Evolutionary conservation across 1,140 invertebrate genomes (phyloP), one percentile per base, ranked within the genome.

Genomic region (Orchesella cincta): DNA sequence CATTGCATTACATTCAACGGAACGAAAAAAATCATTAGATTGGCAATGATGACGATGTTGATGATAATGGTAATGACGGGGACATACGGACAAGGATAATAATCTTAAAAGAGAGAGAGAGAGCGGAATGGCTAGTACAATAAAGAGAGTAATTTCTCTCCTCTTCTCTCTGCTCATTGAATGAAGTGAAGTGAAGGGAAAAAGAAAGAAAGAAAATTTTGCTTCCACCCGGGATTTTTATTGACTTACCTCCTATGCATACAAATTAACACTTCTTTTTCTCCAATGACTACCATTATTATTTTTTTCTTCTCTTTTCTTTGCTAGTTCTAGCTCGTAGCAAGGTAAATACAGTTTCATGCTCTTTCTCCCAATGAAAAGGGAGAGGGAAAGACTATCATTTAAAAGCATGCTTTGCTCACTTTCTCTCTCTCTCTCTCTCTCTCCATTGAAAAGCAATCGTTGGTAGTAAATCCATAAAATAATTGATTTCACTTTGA

Each of bases 401-500:
- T 46, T 46, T 46, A 5, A 46, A 18, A 8, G 5, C 39, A 46
- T 46, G n/a, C 39, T 46, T 18, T 46, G 39, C 18, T 5, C 18
- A 18, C 39, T 18, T 8, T 46, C 5, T 18, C 5, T 46, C 5
- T 8, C 5, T 46, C 39, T 46, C 39, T 46, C 39, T 5, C n/a
- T 8, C 5, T 46, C 39, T 46, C 18, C 39, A 46, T 46, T 46
- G 39, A 46, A 46, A 46, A 46, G 39, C 39, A 46, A 46, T 46
- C 39, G 39, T 46, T 14, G 39, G 20, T 46, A 46, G 20, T 14
- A 57, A 57, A 57, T 57, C 52, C 23, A 57, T 57, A 57, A 57
- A 57, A 57, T 57, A 57, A 57, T 57, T n/a, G 52, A 57, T 57
- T 57, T 57, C 52, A 57, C 52, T 57, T 57, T 57, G 52, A 57